Evolutionary conservation across 1,140 invertebrate genomes (phyloP), one percentile per base, ranked within the genome.

Genomic region (Aphelenchoides besseyi): DNA sequence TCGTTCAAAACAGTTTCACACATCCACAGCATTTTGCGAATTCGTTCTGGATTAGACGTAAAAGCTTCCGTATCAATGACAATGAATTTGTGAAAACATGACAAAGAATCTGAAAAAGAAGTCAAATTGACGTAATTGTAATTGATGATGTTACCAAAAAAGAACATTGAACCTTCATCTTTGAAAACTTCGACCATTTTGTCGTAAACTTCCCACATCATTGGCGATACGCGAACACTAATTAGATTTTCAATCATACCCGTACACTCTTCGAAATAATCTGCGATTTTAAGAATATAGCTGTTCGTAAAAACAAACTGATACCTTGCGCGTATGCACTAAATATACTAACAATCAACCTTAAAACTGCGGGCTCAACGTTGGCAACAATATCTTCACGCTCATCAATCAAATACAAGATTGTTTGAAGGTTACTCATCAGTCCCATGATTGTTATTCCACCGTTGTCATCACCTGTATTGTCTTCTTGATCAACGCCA

Each of bases 381-480:
- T 92, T 89, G n/a, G 88, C 87, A 86, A 95, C 90, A 54, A 98
- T 91, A 84, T 89, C 88, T 78, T 84, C 86, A 76, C 94, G 91
- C 69, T 95, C 91, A 82, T 95, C 94, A 92, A 97, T 94, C 3
- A 96, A 92, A 74, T 89, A 91, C 0, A 98, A 85, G 53, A 98
- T 88, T 0, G 93, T 97, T 86, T 98, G 94, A 85, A 99, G 93
- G 1, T 96, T 97, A 82, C 93, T 96, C 0, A 98, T 86, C 1
- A 98, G 87, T 57, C 94, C 95, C 91, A 98, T 96, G 1, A 95
- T 93, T 9, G 94, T 94, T 55, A 98, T 95, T 16, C 94, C 93
- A 82, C 70, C 55, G 36, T 96, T 97, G 82, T 98, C 95, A 2
- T 91, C 91, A 84, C 93, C 92, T 2, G 91, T 91, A 84, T 93